Percentiles rank a stretch among this genome's conserved stretches.
phyloP scores from a whole-genome alignment of 2,113 vertebrate species.

The Mugil cephalus region DNA sequence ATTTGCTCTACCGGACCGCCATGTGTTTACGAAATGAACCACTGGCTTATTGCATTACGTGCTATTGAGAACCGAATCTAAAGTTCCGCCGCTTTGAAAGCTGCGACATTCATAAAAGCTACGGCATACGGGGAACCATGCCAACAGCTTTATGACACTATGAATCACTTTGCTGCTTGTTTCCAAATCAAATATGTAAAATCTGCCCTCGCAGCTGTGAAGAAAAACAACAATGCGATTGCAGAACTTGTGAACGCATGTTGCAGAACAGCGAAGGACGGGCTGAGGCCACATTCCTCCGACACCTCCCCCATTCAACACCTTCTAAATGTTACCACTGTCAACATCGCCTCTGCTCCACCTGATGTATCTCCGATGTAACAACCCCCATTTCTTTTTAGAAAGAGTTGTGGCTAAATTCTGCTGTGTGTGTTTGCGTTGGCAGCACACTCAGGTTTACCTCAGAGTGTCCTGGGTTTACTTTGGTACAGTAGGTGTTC shows the following conservation, averaged over 20 bases:
- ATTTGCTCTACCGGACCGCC: neutral
- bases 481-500: conserved; percentile 6
- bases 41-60: neutral
- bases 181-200: neutral
- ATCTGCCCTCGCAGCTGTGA: neutral
- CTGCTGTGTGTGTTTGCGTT: conserved; percentile 22
- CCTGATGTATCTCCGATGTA: neutral
- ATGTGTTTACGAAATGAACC: neutral
- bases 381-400: conserved; percentile 4
- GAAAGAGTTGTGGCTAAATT: conserved; percentile 30
- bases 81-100: neutral
- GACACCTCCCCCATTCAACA: conserved; percentile 13
- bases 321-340: conserved; percentile 58
- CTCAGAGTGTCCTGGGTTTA: neutral
- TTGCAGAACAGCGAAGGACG: conserved; percentile 43
- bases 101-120: neutral
- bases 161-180: neutral
- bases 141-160: neutral
- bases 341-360: conserved; percentile 42
- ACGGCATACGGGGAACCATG: neutral
- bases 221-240: neutral
- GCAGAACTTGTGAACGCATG: conserved; percentile 13
- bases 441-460: neutral
- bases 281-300: conserved; percentile 24
- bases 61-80: neutral